These are phyloP conservation scores for Nylanderia fulva DNA, from an alignment of 1,140 invertebrate species.

Conservation along the genomic window DNA sequence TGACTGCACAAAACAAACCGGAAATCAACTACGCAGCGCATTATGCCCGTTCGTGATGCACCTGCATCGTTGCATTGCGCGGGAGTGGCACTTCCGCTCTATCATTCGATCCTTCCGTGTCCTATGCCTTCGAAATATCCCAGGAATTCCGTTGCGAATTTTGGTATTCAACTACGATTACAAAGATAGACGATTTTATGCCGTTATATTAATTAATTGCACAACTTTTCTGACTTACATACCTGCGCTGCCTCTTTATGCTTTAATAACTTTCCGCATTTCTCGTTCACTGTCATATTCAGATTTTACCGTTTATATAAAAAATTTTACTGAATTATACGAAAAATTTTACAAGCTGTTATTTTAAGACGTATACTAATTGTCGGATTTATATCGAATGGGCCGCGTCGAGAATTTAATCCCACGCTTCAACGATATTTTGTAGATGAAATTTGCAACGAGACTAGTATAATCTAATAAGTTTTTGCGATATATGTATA, in stretches of 20 bases:
- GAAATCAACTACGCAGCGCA: slow-evolving; percentile 39
- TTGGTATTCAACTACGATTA: slow-evolving; percentile 31
- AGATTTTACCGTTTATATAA: slow-evolving; percentile 44
- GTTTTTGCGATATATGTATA: background rate
- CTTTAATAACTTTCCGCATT: slow-evolving; percentile 24
- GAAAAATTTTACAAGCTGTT: slow-evolving; percentile 47
- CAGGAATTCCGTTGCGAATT: slow-evolving; percentile 20
- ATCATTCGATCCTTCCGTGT: slow-evolving; percentile 35
- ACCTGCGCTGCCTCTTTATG: background rate
- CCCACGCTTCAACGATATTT: background rate
- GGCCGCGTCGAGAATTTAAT: slow-evolving; percentile 26
- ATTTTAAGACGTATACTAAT: slow-evolving; percentile 32
- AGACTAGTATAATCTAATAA: background rate
- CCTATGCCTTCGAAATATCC: slow-evolving; percentile 26
- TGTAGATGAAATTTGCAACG: background rate
- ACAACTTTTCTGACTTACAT: slow-evolving; percentile 12
- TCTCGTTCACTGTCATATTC: slow-evolving; percentile 27
- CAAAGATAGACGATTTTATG: slow-evolving; percentile 47
- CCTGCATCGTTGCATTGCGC: slow-evolving; percentile 32
- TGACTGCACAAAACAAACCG: slow-evolving; percentile 48
- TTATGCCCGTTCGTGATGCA: slow-evolving; percentile 43
- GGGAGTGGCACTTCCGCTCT: slow-evolving; percentile 32
- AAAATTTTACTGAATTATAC: slow-evolving; percentile 39
- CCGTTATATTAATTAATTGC: slow-evolving; percentile 47
- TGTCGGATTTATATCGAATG: slow-evolving; percentile 39